Evolutionary conservation across 2,113 vertebrate genomes (phyloP).

Genomic region (Corynorhinus townsendii): DNA sequence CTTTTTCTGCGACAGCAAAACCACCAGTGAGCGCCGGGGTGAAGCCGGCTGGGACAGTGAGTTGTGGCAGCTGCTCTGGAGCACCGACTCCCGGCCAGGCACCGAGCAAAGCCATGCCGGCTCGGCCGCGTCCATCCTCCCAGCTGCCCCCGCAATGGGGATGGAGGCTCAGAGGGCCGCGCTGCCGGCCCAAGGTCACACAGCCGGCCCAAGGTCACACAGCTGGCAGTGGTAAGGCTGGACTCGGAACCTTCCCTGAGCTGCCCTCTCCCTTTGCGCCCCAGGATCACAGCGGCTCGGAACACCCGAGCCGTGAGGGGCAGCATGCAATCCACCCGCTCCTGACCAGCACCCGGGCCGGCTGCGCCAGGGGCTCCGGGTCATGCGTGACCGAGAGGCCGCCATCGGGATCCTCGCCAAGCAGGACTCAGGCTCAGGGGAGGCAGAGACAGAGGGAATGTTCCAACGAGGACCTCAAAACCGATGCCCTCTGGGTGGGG

Average conservation of each 20-base stretch:
- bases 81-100: background rate
- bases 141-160: background rate
- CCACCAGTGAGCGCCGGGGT: background rate
- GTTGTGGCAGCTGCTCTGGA: rapidly evolving
- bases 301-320: background rate
- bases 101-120: background rate
- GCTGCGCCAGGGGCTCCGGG: background rate
- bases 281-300: rapidly evolving
- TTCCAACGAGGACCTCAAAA: background rate
- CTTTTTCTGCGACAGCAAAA: constrained; percentile 87
- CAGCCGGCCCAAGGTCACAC: constrained; percentile 53
- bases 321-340: background rate
- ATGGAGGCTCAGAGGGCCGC: background rate
- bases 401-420: rapidly evolving
- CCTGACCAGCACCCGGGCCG: background rate
- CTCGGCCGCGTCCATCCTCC: background rate
- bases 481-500: background rate
- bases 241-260: background rate
- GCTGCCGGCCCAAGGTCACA: constrained; percentile 40
- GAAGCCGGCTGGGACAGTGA: rapidly evolving
- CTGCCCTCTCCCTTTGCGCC: background rate
- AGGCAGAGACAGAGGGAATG: background rate
- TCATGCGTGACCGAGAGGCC: rapidly evolving
- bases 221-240: constrained; percentile 13
- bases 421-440: background rate